Evolutionary conservation across 30 jellyfish, hydroid and myxozoan species (phyloP).

Genomic region (Chrysaora quinquecirrha): DNA sequence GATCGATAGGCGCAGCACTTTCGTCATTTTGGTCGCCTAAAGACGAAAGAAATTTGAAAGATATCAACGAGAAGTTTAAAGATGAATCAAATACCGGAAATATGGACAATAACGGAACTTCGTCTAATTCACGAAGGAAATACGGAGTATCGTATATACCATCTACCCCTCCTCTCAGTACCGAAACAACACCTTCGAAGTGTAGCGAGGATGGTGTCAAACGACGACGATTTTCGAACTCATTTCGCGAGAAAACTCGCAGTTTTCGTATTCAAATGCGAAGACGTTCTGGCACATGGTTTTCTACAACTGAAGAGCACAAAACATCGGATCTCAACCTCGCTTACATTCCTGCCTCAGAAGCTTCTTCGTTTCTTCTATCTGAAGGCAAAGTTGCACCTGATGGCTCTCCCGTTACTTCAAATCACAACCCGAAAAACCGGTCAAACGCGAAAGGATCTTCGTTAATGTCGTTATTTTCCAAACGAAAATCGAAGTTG

Average conservation of each 20-base stretch:
- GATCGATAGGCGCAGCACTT: constrained; percentile 95
- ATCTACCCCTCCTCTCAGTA: neutral
- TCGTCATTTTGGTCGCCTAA: constrained; percentile 87
- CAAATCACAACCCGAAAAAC: constrained; percentile 24
- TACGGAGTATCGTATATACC: constrained; percentile 63
- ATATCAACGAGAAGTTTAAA: constrained; percentile 5
- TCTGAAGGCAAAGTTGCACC: constrained; percentile 18
- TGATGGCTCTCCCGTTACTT: constrained; percentile 12
- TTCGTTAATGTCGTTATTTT: constrained; percentile 48
- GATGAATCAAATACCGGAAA: neutral
- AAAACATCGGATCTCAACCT: constrained; percentile 43
- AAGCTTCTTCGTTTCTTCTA: constrained; percentile 26
- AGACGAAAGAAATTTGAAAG: constrained; percentile 63
- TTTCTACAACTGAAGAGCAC: constrained; percentile 29
- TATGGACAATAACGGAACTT: neutral
- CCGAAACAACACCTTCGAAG: constrained; percentile 13
- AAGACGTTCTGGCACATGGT: constrained; percentile 75
- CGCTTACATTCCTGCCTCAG: neutral
- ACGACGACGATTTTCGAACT: constrained; percentile 59
- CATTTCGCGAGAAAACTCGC: constrained; percentile 67
- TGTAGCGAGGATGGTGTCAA: constrained; percentile 39
- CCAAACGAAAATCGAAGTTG: constrained; percentile 43
- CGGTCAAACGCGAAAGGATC: neutral
- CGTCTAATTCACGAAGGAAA: constrained; percentile 43
- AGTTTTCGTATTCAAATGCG: constrained; percentile 58